These are phyloP conservation scores for Urocynchramus pylzowi DNA, from an alignment of 2,113 vertebrate genomes.

Conservation along the genomic window DNA sequence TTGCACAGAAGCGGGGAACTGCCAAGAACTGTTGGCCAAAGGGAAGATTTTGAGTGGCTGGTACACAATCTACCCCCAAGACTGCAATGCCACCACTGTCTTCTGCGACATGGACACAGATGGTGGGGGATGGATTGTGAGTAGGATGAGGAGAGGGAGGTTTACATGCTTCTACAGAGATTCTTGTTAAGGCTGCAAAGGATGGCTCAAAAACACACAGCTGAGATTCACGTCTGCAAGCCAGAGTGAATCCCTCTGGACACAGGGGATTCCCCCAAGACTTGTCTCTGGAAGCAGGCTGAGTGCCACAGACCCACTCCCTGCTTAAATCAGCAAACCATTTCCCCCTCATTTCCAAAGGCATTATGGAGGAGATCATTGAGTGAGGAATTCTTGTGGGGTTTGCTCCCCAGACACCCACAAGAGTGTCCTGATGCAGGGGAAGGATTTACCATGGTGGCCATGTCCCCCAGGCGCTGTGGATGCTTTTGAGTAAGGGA, in stretches of 20 bases:
- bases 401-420: neutral
- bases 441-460: neutral
- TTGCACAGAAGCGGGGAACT: slow-evolving; percentile 10
- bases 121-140: slow-evolving; percentile 39
- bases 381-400: neutral
- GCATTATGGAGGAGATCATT: neutral
- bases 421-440: neutral
- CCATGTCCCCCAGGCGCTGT: rapidly evolving
- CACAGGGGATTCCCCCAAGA: neutral
- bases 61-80: slow-evolving; percentile 51
- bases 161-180: neutral
- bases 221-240: neutral
- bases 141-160: neutral
- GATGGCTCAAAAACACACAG: neutral
- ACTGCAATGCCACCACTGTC: neutral
- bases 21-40: neutral
- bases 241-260: neutral
- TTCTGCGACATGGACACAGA: slow-evolving; percentile 25
- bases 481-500: neutral
- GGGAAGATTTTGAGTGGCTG: slow-evolving; percentile 43
- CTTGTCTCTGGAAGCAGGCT: neutral
- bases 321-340: neutral
- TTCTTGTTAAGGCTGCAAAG: neutral
- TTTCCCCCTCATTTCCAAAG: neutral
- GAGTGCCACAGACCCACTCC: neutral